Conservation (phyloP, 2,113 vertebrate species). For the Amphiprion percula region DNA sequence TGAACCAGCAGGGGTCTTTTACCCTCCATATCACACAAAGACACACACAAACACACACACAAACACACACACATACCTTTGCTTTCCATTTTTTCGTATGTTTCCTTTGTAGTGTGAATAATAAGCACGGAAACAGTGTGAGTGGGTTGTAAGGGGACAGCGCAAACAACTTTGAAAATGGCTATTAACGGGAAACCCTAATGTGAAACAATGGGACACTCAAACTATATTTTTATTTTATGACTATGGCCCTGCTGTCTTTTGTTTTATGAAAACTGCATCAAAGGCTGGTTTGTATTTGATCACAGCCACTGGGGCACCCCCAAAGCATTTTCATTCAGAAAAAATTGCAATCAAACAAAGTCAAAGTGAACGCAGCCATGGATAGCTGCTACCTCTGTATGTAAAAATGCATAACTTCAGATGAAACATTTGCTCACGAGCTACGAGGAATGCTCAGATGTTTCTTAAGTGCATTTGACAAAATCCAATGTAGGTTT, state of each 20-base stretch:
- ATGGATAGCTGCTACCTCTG: background rate
- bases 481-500: background rate
- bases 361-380: slow-evolving; percentile 8
- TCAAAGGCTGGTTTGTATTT: slow-evolving; percentile 29
- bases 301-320: slow-evolving; percentile 28
- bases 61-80: slow-evolving; percentile 24
- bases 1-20: slow-evolving; percentile 62
- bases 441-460: background rate
- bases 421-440: background rate
- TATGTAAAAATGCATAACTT: background rate
- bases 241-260: slow-evolving; percentile 17
- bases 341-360: slow-evolving; percentile 7
- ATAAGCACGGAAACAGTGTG: slow-evolving; percentile 33
- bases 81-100: slow-evolving; percentile 23
- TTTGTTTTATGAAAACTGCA: slow-evolving; percentile 43
- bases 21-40: slow-evolving; percentile 25
- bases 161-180: slow-evolving; percentile 53
- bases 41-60: slow-evolving; percentile 27
- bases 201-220: slow-evolving; percentile 58
- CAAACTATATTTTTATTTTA: slow-evolving; percentile 50
- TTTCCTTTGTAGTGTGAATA: slow-evolving; percentile 70
- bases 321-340: slow-evolving; percentile 24
- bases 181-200: slow-evolving; percentile 54
- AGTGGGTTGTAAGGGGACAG: slow-evolving; percentile 45
- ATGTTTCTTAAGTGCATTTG: background rate